Evolutionary conservation across 2,113 vertebrate species (phyloP).

Genomic region (Microcebus murinus): DNA sequence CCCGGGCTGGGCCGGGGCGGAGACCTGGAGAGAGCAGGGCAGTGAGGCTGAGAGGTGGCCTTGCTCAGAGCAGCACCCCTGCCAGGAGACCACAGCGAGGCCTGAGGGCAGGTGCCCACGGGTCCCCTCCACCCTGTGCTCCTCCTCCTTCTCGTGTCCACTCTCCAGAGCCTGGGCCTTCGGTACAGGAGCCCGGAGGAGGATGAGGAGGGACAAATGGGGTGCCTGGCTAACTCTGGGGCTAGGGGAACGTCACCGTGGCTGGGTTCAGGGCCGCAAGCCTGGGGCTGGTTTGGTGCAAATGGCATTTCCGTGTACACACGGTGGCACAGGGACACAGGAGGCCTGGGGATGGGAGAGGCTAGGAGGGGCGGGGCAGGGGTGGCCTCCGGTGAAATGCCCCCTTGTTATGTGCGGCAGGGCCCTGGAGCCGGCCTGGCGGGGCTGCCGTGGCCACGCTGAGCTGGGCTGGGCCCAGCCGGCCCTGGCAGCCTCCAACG

Average conservation of each 20-base stretch:
- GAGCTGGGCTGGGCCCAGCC: background rate
- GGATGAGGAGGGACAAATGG: accelerated
- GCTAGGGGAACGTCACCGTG: accelerated
- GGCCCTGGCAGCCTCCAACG: background rate
- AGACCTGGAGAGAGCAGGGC: slow-evolving; percentile 84
- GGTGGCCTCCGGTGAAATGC: background rate
- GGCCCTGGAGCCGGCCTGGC: slow-evolving; percentile 49
- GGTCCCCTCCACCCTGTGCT: accelerated
- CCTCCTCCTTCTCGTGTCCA: background rate
- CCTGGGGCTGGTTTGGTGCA: background rate
- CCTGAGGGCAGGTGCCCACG: accelerated
- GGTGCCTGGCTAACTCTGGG: accelerated
- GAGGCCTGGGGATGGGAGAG: background rate
- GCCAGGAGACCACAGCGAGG: accelerated
- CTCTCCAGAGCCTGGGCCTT: background rate
- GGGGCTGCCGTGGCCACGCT: background rate
- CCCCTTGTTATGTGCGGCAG: slow-evolving; percentile 56
- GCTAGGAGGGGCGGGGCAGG: background rate
- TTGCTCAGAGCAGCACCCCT: background rate
- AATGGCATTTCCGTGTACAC: background rate
- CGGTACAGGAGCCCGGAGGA: background rate
- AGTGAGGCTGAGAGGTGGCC: background rate
- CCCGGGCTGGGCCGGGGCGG: slow-evolving; percentile 97
- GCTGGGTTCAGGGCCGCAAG: background rate
- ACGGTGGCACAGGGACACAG: background rate